A percentile compares a stretch with the other conserved stretches of the same genome.
phyloP scores from a whole-genome alignment of 2,888 invertebrate genomes.

The Heterodera filipjevi region DNA sequence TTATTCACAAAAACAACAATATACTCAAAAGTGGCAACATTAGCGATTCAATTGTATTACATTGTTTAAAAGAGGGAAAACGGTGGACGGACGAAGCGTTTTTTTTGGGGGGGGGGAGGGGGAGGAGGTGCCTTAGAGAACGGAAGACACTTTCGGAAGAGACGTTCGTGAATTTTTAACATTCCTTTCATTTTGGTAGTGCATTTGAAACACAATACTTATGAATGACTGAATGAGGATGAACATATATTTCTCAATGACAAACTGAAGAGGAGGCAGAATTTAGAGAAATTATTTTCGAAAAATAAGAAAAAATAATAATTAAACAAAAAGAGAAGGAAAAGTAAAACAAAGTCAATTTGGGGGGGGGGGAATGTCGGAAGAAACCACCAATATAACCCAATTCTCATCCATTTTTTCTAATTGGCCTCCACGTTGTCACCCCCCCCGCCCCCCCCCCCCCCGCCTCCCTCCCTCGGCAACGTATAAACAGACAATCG shows the following conservation, averaged over 20 bases:
- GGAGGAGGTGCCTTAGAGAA: not conserved
- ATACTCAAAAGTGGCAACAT: not conserved
- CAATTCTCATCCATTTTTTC: not conserved
- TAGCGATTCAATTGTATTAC: not conserved
- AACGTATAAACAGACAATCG: constrained; percentile 14
- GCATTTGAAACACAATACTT: not conserved
- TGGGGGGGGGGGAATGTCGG: not conserved
- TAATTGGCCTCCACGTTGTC: constrained; percentile 15
- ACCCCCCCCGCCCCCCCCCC: not conserved
- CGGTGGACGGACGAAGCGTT: not conserved
- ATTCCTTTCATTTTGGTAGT: not conserved
- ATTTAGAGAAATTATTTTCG: not conserved
- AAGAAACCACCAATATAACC: not conserved
- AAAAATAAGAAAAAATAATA: not conserved
- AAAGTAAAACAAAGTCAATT: too few relatives aligned
- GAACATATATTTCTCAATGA: too few relatives aligned
- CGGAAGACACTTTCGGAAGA: not conserved
- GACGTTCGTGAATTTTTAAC: not conserved
- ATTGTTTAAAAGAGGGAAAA: not conserved
- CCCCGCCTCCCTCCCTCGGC: not conserved
- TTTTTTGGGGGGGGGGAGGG: not conserved
- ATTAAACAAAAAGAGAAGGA: not conserved
- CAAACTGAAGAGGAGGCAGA: not conserved
- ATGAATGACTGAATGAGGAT: too few relatives aligned
- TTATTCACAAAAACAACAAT: not conserved